Evolutionary conservation across 2,888 invertebrate species (phyloP), one percentile per base, ranked within the genome.

Genomic region (Nebria brevicollis): DNA sequence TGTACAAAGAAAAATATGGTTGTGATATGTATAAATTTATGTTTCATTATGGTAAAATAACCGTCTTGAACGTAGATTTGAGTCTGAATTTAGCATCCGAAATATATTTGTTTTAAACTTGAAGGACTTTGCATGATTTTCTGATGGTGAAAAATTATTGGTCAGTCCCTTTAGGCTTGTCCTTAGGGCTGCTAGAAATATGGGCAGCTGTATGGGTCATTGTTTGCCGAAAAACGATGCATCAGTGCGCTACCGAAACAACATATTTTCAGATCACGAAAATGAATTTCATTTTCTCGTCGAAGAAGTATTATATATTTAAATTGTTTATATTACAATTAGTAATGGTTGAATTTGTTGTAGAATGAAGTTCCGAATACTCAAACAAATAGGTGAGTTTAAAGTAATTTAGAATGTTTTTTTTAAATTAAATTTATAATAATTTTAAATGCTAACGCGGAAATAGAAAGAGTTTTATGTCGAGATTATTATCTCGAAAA

Each of bases 201-300:
- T 91, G 91, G 90, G 91, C 87, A 90, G 88, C 87, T 91, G 91
- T 87, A 88, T 90, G 85, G 89, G 89, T 86, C 89, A 87, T 85
- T 90, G 90, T 86, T 87, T 90, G 85, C 87, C 89, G 83, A 87
- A 86, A 77, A 85, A 86, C 75, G 85, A 86, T 65, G 78, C 72
- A 82, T 83, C 75, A 82, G 82, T 75, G 15, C 66, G 26, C 26
- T 77, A 81, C 66, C 72, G 73, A 65, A 81, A 77, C 72, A 81
- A 77, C 77, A 72, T 77, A 66, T 77, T 76, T 77, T 81, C 80
- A 25, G 80, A 81, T 26, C 72, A 81, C 15, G 81, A 81, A 72
- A 83, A 85, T 20, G 86, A 87, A 83, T 87, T 87, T 73, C 83
- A 85, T 74, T 86, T 83, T 83, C 85, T 87, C 77, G 84, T 87